These are phyloP conservation scores for Drosophila melanogaster DNA, from an alignment of 1,140 invertebrate genomes.

Conservation along the genomic window Release_6_plus_ISO1_MT NT_033777.3:8431501-8432000, in stretches of 20 bases:
- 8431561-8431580: constrained; percentile 24
- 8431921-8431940: constrained; percentile 8
- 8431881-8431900: constrained; percentile 36
- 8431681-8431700: constrained; percentile 48
- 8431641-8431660: constrained; percentile 58
- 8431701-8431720: constrained; percentile 4
- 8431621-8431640: constrained; percentile 65
- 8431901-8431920: constrained; percentile 34
- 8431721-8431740: neutral
- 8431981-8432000: constrained; percentile 26
- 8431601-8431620: constrained; percentile 70
- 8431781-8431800: neutral
- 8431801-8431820: constrained; percentile 50
- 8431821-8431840: constrained; percentile 84
- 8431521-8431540: constrained; percentile 82
- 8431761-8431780: neutral
- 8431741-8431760: neutral
- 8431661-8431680: constrained; percentile 66
- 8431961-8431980: constrained; percentile 24
- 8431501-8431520: constrained; percentile 76
- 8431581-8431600: constrained; percentile 80
- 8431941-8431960: neutral
- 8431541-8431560: constrained; percentile 51
- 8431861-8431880: constrained; percentile 78
- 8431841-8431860: constrained; percentile 78